A percentile compares a stretch with the other conserved stretches of the same genome.
Evolutionary conservation across 2,797 vertebrate genomes (phyloP).

Genomic region (Propithecus perrieri): DNA sequence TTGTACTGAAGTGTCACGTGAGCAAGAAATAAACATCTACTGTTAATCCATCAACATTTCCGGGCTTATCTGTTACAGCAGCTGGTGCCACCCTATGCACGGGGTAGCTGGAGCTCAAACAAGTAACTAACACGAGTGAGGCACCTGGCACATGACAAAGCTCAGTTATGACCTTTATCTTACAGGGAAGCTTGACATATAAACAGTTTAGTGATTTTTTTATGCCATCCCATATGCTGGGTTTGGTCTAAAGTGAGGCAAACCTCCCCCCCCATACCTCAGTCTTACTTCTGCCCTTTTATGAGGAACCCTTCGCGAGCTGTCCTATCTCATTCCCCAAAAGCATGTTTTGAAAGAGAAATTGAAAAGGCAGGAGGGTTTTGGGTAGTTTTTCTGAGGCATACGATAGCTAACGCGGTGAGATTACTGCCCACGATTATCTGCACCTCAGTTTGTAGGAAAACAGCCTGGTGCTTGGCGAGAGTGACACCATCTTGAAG

Average conservation of each 20-base stretch:
- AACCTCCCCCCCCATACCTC: neutral
- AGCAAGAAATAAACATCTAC: neutral
- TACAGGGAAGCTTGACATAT: neutral
- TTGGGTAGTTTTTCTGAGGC: neutral
- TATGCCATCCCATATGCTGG: neutral
- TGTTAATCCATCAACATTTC: no score
- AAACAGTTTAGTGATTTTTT: neutral
- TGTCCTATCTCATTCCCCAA: neutral
- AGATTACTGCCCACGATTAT: fast-evolving
- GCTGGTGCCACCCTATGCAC: neutral
- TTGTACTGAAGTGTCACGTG: neutral
- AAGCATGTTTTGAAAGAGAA: neutral
- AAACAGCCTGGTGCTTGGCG: neutral
- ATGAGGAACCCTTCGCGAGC: neutral
- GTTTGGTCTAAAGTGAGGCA: conserved; percentile 7
- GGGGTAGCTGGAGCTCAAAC: neutral
- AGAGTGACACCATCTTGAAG: neutral
- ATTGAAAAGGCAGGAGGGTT: neutral
- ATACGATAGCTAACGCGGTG: fast-evolving
- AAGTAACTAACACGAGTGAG: neutral
- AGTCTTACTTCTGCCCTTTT: neutral
- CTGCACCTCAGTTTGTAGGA: no score
- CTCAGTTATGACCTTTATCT: neutral
- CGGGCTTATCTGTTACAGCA: neutral
- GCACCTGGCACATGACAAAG: no score